Evolutionary conservation across 2,797 vertebrate species (phyloP).

Genomic region (Acanthurus tractus): DNA sequence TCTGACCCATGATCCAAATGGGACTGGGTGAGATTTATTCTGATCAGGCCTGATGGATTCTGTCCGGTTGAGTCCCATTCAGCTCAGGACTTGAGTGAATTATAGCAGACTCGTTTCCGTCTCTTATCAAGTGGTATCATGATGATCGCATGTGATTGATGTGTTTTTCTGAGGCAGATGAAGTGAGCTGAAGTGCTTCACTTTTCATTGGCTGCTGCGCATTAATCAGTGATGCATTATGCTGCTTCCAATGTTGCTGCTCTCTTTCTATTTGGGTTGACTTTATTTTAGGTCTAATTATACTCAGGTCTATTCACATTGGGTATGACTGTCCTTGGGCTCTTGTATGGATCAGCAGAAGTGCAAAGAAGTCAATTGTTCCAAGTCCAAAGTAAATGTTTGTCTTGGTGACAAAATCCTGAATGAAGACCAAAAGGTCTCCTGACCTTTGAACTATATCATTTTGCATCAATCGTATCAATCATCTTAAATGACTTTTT

Average conservation of each 20-base stretch:
- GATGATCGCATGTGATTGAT: not conserved
- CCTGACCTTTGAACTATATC: too few relatives aligned
- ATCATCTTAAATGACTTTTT: too few relatives aligned
- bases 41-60: not conserved
- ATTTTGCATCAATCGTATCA: too few relatives aligned
- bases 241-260: not conserved
- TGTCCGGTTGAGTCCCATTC: not conserved
- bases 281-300: not conserved
- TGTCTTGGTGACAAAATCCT: not conserved
- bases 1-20: not conserved
- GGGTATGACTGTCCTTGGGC: not conserved
- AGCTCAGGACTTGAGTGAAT: not conserved
- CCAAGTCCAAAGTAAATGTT: not conserved
- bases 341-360: not conserved
- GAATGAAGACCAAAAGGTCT: too few relatives aligned
- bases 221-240: not conserved
- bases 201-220: too few relatives aligned
- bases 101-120: not conserved
- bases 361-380: not conserved
- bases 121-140: not conserved
- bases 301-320: not conserved
- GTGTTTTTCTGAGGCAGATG: not conserved
- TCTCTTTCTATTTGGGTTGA: not conserved
- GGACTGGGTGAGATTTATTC: not conserved
- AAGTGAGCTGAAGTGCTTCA: not conserved